Conservation (phyloP, 2,113 vertebrate genomes). For the Colossoma macropomum region DNA sequence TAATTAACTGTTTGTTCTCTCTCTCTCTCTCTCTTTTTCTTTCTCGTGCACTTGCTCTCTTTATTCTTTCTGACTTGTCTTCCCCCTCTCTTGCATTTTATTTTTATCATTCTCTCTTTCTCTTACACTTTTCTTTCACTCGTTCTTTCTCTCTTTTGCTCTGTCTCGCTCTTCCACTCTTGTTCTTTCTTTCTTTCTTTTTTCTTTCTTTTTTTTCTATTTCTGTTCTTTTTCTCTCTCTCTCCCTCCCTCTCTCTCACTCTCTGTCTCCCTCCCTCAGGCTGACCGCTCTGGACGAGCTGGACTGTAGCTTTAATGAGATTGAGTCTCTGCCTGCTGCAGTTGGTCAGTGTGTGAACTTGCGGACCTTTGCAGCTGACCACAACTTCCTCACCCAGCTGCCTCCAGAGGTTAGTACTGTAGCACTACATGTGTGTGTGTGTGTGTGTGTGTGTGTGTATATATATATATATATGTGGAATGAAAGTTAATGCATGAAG, state of each 20-base stretch:
- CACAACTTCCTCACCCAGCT: slow-evolving; percentile 93
- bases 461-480: too few species aligned
- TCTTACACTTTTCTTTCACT: not conserved
- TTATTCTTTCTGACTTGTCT: too few species aligned
- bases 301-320: slow-evolving; percentile 98
- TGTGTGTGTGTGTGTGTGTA: too few species aligned
- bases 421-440: not conserved
- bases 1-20: too few species aligned
- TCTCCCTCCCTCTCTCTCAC: not conserved
- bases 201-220: not conserved
- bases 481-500: too few species aligned
- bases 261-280: slow-evolving; percentile 64
- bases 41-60: too few species aligned
- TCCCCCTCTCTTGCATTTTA: too few species aligned
- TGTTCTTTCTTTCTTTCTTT: not conserved
- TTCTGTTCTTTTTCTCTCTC: not conserved
- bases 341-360: slow-evolving; percentile 86
- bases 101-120: too few species aligned
- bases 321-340: slow-evolving; percentile 91
- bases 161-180: not conserved
- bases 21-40: not conserved
- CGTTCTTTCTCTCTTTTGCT: not conserved
- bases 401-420: slow-evolving; percentile 85
- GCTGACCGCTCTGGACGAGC: slow-evolving; percentile 87
- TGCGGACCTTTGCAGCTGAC: slow-evolving; percentile 96